phyloP scores from a whole-genome alignment of 2,797 vertebrate genomes.

The Psittacula echo region DNA sequence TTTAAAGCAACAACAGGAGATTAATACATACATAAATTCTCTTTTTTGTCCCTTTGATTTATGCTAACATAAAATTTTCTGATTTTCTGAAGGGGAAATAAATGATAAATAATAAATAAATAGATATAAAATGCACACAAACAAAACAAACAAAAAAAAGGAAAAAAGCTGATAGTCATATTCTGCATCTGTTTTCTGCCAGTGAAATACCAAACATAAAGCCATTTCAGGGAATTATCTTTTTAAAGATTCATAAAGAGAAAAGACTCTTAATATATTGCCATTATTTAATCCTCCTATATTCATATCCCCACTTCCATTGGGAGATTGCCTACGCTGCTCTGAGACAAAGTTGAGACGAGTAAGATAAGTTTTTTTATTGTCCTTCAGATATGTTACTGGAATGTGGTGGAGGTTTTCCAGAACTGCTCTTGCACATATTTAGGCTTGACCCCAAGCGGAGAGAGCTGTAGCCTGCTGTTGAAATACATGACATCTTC shows the following conservation, averaged over 20 bases:
- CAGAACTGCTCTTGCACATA: neutral
- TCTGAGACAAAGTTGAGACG: neutral
- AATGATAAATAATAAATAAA: neutral
- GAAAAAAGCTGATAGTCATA: neutral
- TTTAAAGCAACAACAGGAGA: neutral
- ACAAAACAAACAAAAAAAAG: neutral
- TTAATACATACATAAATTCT: neutral
- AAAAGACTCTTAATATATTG: neutral
- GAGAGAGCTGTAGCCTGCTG: neutral
- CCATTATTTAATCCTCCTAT: neutral
- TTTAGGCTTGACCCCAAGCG: neutral
- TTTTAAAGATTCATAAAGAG: neutral
- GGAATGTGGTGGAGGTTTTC: conserved; percentile 19
- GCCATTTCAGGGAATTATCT: neutral
- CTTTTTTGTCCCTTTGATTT: neutral
- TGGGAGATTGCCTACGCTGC: neutral
- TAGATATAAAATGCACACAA: neutral
- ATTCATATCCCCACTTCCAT: neutral
- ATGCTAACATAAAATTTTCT: neutral
- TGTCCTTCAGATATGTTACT: neutral
- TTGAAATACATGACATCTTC: neutral
- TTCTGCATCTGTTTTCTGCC: neutral
- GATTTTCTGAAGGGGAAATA: neutral
- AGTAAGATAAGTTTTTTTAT: neutral
- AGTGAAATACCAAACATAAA: neutral